A percentile compares a stretch with the other conserved stretches of the same genome.
Conservation (phyloP, 1,140 invertebrate species). For the Parasteatoda tepidariorum region DNA sequence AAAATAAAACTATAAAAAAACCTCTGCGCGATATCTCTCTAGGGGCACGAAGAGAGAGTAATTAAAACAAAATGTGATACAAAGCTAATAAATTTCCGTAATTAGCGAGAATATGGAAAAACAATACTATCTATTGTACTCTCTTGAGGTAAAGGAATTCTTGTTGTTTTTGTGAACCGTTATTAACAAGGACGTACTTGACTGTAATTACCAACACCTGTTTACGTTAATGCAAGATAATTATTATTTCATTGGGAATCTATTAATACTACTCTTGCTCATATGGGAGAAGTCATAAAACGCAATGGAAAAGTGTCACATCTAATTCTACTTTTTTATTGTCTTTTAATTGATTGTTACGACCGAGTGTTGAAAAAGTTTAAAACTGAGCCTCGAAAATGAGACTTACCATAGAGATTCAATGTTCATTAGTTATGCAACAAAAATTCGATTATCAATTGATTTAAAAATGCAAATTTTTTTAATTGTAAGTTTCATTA, state of each 20-base stretch:
- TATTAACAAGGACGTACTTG: slow-evolving; percentile 56
- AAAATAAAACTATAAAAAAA: slow-evolving; percentile 30
- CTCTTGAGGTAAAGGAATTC: slow-evolving; percentile 24
- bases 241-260: slow-evolving; percentile 62
- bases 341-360: slow-evolving; percentile 48
- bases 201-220: slow-evolving; percentile 59
- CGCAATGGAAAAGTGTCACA: slow-evolving; percentile 15
- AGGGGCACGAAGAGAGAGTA: slow-evolving; percentile 41
- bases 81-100: slow-evolving; percentile 59
- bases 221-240: slow-evolving; percentile 59
- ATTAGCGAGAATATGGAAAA: slow-evolving; percentile 60
- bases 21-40: slow-evolving; percentile 40
- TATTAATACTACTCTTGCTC: slow-evolving; percentile 54
- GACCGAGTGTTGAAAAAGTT: slow-evolving; percentile 21
- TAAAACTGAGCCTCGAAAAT: too few relatives aligned
- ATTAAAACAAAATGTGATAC: slow-evolving; percentile 62
- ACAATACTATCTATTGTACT: slow-evolving; percentile 60
- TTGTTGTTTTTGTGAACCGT: slow-evolving; percentile 39
- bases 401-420: too few relatives aligned
- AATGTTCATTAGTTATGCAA: too few relatives aligned
- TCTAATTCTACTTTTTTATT: slow-evolving; percentile 15
- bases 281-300: slow-evolving; percentile 34
- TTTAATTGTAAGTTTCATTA: too few relatives aligned
- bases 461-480: too few relatives aligned
- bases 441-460: too few relatives aligned